Conservation (phyloP, 35 echinoderm and acorn worm species). For the Lytechinus pictus region DNA sequence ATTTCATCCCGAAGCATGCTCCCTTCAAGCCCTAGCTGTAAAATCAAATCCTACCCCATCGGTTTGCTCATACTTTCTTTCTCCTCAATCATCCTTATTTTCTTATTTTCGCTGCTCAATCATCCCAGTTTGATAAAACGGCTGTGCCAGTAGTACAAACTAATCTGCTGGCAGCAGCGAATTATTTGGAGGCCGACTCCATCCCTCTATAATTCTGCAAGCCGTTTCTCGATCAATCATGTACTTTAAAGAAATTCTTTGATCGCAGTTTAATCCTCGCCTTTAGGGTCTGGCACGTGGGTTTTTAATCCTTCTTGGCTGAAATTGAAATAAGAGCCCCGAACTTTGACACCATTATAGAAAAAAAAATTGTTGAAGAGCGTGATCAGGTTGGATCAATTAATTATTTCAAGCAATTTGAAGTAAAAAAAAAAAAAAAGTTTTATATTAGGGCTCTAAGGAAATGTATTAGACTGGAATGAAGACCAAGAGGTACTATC, state of each 20-base stretch:
- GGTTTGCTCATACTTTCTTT: background rate
- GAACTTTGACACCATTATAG: background rate
- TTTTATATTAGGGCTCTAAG: too few species aligned
- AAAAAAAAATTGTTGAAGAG: background rate
- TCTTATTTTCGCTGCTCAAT: slow-evolving; percentile 1
- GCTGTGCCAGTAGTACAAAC: background rate
- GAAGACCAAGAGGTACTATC: too few species aligned
- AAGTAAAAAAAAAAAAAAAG: background rate
- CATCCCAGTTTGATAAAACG: background rate
- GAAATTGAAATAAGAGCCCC: background rate
- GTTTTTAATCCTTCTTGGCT: background rate
- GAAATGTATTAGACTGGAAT: too few species aligned
- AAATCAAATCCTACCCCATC: slow-evolving; percentile 5
- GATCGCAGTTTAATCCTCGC: slow-evolving; percentile 5
- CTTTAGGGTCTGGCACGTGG: background rate
- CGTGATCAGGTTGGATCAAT: background rate
- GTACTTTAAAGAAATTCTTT: slow-evolving; percentile 19
- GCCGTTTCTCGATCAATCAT: slow-evolving; percentile 23
- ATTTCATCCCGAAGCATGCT: background rate
- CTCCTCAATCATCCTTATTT: background rate
- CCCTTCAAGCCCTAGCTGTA: background rate
- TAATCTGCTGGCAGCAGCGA: slow-evolving; percentile 1
- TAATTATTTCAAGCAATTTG: background rate
- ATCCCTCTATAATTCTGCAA: background rate
- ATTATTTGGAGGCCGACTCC: background rate